Evolutionary conservation across 2,888 invertebrate species (phyloP), one percentile per base, ranked within the genome.

Genomic region (Ophion slaviceki): DNA sequence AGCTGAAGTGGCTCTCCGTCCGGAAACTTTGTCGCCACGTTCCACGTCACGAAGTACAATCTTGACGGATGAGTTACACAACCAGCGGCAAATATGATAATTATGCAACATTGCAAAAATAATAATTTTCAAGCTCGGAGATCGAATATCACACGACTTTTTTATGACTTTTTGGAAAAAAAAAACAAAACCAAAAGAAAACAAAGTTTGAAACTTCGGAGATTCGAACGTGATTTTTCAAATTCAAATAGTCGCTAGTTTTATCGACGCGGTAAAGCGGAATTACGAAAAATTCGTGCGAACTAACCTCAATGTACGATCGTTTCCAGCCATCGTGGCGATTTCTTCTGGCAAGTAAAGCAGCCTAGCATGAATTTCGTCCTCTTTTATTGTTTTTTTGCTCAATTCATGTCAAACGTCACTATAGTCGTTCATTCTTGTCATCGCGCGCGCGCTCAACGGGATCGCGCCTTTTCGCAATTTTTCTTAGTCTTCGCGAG

Each of bases 1-100:
- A 98, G 94, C 64, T 96, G 96, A 89, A 96, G 95, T 45, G 98
- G 94, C 93, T 97, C 96, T 91, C 97, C 96, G 53, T 96, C 96
- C 45, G 97, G 97, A 87, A 95, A 95, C 91, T 96, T 96, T 0
- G 97, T 97, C 59, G 97, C 98, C 77, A 99, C 98, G 95, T 99
- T 99, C 96, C 98, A 99, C 64, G 98, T 98, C 67, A 97, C 96
- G 90, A 98, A 95, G 94, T 97, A 97, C 88, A 98, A 94, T 92
- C 97, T 97, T 94, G 94, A 71, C 14, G 10, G 24, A 45, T 45
- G 4, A 68, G 45, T 24, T 17, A 53, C 14, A 28, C 28, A 17
- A 53, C 17, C 17, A 11, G 4, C 24, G 24, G 61, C 61, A 24
- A 61, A 24, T 24, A 24, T 61, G 24, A 61, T 6, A 61, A 61